Base-by-base conservation (phyloP, 2,888 invertebrate genomes). In the Drosophila tanythrix region DNA sequence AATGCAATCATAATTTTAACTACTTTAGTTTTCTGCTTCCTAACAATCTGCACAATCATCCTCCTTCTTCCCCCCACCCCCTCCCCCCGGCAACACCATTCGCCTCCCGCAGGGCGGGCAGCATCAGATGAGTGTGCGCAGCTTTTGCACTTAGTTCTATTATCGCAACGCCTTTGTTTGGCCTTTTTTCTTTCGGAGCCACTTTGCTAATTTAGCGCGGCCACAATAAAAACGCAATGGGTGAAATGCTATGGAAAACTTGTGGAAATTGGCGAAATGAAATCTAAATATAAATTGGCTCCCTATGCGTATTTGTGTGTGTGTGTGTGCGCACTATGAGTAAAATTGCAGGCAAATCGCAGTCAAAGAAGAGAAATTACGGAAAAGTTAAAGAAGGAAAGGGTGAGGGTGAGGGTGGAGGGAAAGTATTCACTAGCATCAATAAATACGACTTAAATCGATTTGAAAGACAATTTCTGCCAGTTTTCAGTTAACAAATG, bases 1-100 rank as follows among this genome's bases (percentile, higher is more conserved):
- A 88, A 86, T 89, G 89, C 87, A 85, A 88, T 85, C 85, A 85
- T 88, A 85, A 88, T 85, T 88, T 85, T 88, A 84, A 84, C 88
- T 86, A 87, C 89, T 83, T 89, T 89, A 84, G 78, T 83, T 88
- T 88, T 78, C 74, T 78, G 78, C 80, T 77, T 50, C 55, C 21
- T 4, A 33, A 29, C 48, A 15, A 38, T 27, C 50, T 36, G 11
- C n/a, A 3, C 48, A 58, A 50, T 11, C 35, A 29, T 11, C 21
- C 11, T 43, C 43, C 5, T 2, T 5, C 8, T 2, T 31, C 0
- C 31, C 1, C 38, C 18, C 1, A 0, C 4, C n/a, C 7, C 1
- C 3, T 1, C 6, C 2, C 6, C 18, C 1, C 46, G 29, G 21
- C 29, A 21, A 13, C 27, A 40, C 27, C 43, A 4, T 21, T 48